Conservation (phyloP, 30 jellyfish, hydroid and myxozoan genomes). For the Calvadosia cruxmelitensis region DNA sequence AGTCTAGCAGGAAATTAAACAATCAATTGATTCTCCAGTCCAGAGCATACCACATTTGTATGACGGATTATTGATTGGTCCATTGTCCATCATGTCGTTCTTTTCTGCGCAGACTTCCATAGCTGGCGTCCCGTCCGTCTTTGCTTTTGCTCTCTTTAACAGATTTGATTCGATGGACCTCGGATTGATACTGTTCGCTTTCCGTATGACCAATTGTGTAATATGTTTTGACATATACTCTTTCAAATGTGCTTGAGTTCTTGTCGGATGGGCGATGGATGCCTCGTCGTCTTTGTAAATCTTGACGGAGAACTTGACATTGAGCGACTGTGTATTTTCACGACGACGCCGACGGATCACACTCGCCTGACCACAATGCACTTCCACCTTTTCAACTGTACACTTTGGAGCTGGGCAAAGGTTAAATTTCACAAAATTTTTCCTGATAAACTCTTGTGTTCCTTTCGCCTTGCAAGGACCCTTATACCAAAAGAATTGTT, state of each 20-base stretch:
- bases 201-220: slow-evolving; percentile 27
- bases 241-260: slow-evolving; percentile 13
- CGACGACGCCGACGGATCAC: slow-evolving; percentile 41
- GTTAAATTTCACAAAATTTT: slow-evolving; percentile 8
- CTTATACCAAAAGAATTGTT: slow-evolving; percentile 10
- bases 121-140: not conserved
- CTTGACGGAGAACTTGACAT: slow-evolving; percentile 18
- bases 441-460: slow-evolving; percentile 22
- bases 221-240: slow-evolving; percentile 13
- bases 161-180: not conserved
- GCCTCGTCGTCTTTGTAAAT: slow-evolving; percentile 33
- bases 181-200: slow-evolving; percentile 1
- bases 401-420: slow-evolving; percentile 10
- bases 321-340: slow-evolving; percentile 13
- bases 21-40: too few species aligned
- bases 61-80: not conserved
- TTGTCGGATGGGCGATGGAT: slow-evolving; percentile 28
- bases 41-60: too few species aligned
- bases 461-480: slow-evolving; percentile 56
- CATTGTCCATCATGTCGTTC: not conserved
- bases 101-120: slow-evolving; percentile 25
- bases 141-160: not conserved
- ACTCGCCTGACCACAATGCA: slow-evolving; percentile 42
- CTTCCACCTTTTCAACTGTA: slow-evolving; percentile 6
- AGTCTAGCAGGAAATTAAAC: too few species aligned